Evolutionary conservation across 2,113 vertebrate species (phyloP).

Genomic region (Psophia crepitans): DNA sequence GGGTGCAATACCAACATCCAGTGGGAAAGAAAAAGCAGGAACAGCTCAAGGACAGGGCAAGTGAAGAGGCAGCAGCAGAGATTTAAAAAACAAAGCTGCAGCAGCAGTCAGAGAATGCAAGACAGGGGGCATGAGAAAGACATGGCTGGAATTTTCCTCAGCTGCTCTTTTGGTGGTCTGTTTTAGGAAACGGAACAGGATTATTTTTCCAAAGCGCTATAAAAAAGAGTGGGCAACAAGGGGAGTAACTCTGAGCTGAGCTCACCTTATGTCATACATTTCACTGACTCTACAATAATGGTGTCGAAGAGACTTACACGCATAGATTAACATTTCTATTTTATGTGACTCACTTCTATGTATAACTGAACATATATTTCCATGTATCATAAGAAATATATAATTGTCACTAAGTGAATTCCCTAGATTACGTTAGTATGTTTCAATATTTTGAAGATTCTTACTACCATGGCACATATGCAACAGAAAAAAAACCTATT

Average conservation of each 20-base stretch:
- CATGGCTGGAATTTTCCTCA: background rate
- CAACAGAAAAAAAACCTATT: background rate
- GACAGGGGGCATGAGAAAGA: rapidly evolving
- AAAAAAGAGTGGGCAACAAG: background rate
- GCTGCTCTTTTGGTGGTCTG: background rate
- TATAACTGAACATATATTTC: background rate
- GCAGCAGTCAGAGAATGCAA: background rate
- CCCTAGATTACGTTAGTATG: background rate
- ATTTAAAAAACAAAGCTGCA: background rate
- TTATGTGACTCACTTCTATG: background rate
- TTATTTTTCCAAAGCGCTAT: background rate
- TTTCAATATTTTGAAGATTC: background rate
- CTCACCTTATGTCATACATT: background rate
- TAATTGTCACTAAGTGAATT: background rate
- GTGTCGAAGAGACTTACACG: background rate
- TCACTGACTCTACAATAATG: background rate
- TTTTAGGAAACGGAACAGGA: background rate
- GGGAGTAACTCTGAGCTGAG: background rate
- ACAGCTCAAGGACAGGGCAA: background rate
- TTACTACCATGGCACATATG: background rate
- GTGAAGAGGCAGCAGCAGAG: background rate
- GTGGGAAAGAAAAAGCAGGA: background rate
- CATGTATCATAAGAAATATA: background rate
- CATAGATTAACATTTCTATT: background rate
- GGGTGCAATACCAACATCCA: background rate